phyloP scores from a whole-genome alignment of 2,888 invertebrate genomes.

The Chymomyza fuscimana region DNA sequence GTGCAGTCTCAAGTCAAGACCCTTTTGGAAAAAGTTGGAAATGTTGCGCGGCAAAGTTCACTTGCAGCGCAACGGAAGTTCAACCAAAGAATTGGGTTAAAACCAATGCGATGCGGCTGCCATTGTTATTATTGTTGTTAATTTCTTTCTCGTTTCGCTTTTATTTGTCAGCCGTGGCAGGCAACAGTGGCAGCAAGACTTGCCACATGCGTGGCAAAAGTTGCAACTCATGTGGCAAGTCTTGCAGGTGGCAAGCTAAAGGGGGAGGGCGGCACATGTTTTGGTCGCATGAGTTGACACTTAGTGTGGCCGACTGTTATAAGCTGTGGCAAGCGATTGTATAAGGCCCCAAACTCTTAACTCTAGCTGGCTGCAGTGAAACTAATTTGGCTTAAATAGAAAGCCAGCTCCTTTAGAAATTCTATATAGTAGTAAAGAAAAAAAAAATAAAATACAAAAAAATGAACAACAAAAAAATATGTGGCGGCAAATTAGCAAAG shows the following conservation, averaged over 20 bases:
- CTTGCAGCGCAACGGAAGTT: slow-evolving; percentile 38
- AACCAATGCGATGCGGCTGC: slow-evolving; percentile 14
- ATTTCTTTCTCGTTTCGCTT: slow-evolving; percentile 49
- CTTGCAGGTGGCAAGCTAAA: background rate
- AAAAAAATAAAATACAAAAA: too few species aligned
- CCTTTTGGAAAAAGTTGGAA: slow-evolving; percentile 30
- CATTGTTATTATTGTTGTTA: slow-evolving; percentile 37
- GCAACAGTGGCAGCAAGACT: background rate
- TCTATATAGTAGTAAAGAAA: background rate
- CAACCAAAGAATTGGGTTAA: slow-evolving; percentile 65
- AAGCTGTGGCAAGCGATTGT: background rate
- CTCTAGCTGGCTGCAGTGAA: slow-evolving; percentile 1
- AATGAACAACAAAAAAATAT: background rate
- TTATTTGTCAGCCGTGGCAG: slow-evolving; percentile 51
- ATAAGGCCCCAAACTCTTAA: background rate
- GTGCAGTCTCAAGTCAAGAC: background rate
- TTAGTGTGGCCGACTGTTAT: background rate
- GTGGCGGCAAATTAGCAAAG: slow-evolving; percentile 8
- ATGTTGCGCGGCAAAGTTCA: slow-evolving; percentile 25
- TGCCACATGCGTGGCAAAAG: slow-evolving; percentile 53
- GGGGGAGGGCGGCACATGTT: background rate
- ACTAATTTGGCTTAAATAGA: slow-evolving; percentile 7
- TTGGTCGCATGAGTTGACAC: background rate
- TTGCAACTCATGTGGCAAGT: slow-evolving; percentile 56
- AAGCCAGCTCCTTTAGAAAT: slow-evolving; percentile 11